Conservation (phyloP, 2,888 invertebrate genomes). For the Panopea generosa region DNA sequence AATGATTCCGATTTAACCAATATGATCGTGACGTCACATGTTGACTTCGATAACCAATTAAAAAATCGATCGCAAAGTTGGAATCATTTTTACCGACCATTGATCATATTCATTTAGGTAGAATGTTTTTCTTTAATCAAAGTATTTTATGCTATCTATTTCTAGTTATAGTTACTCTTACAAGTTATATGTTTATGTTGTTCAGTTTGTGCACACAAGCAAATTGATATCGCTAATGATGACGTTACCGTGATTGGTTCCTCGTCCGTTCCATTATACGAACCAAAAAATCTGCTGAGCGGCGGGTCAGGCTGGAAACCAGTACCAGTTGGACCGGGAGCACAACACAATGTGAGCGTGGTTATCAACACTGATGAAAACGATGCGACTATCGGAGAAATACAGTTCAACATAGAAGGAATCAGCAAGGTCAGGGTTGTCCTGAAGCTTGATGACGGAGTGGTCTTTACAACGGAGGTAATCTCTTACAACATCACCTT, state of each 20-base stretch:
- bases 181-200: too few species aligned
- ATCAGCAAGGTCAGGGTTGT: constrained; percentile 11
- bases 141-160: too few species aligned
- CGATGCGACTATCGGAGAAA: constrained; percentile 7
- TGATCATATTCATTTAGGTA: too few species aligned
- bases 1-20: too few species aligned
- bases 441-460: not conserved
- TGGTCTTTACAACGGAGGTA: not conserved
- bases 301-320: constrained; percentile 23
- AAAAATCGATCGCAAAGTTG: too few species aligned
- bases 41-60: too few species aligned
- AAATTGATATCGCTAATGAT: constrained; percentile 19
- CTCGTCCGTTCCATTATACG: constrained; percentile 7
- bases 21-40: too few species aligned
- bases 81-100: too few species aligned
- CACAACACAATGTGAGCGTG: constrained; percentile 18
- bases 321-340: constrained; percentile 7
- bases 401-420: constrained; percentile 6
- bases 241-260: constrained; percentile 25
- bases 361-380: constrained; percentile 18
- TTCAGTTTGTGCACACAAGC: constrained; percentile 19
- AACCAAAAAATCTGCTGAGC: constrained; percentile 9
- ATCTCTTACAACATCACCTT: not conserved
- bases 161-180: too few species aligned
- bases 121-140: too few species aligned